Evolutionary conservation across 2,113 vertebrate species (phyloP).

Genomic region (Fulmarus glacialis): DNA sequence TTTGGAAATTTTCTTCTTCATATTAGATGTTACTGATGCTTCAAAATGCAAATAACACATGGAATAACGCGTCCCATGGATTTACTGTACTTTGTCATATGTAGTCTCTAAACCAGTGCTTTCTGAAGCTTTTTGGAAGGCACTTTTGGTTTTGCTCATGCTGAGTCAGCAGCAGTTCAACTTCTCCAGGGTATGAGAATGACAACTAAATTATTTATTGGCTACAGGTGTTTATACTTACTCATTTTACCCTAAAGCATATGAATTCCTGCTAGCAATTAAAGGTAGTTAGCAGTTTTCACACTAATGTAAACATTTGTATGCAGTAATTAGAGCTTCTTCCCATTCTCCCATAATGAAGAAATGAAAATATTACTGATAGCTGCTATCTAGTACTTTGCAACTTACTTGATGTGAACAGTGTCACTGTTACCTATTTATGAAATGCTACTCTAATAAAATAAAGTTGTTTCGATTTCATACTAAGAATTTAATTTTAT

Average conservation of each 20-base stretch:
- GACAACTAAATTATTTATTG: background rate
- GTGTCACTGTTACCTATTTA: background rate
- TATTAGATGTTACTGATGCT: background rate
- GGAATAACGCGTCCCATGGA: background rate
- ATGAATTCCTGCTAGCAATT: background rate
- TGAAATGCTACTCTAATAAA: background rate
- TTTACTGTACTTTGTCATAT: background rate
- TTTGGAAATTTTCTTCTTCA: background rate
- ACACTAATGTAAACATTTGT: slow-evolving; percentile 3
- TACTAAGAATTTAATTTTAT: background rate
- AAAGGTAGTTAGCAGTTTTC: background rate
- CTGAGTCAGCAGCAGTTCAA: slow-evolving; percentile 27
- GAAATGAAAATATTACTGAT: background rate
- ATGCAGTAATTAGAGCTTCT: slow-evolving; percentile 14
- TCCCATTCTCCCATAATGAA: background rate
- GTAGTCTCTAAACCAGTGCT: background rate
- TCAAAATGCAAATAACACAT: background rate
- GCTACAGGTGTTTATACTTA: slow-evolving; percentile 36
- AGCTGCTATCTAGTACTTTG: background rate
- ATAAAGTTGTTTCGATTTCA: background rate
- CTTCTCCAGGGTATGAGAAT: background rate
- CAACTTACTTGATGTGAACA: background rate
- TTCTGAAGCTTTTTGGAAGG: background rate
- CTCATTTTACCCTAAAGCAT: slow-evolving; percentile 16
- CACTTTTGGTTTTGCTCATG: background rate